Evolutionary conservation across 2,888 invertebrate species (phyloP).

Genomic region (Notodonta ziczac): DNA sequence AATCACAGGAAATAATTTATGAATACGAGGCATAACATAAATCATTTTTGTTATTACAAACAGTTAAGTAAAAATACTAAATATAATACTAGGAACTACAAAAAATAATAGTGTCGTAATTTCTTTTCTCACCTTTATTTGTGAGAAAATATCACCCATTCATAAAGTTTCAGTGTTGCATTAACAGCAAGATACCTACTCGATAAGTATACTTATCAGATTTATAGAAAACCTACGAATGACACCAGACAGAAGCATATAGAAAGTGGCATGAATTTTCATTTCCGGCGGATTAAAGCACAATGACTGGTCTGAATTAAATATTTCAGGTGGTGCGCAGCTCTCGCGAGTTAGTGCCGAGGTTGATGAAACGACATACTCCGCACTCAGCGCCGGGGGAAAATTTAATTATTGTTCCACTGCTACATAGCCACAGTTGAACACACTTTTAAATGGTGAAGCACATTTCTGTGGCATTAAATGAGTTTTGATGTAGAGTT

Average conservation of each 20-base stretch:
- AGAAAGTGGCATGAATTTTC: slow-evolving; percentile 53
- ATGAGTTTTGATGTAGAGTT: slow-evolving; percentile 68
- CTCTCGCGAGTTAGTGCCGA: slow-evolving; percentile 67
- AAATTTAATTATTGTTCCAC: slow-evolving; percentile 81
- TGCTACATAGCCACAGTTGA: slow-evolving; percentile 67
- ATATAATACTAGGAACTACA: too few relatives aligned
- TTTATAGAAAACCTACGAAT: not conserved
- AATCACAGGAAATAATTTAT: too few relatives aligned
- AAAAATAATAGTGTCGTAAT: too few relatives aligned
- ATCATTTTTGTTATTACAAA: too few relatives aligned
- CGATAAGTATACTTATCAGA: too few relatives aligned
- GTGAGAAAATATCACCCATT: too few relatives aligned
- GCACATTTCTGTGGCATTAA: slow-evolving; percentile 71
- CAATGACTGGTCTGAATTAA: slow-evolving; percentile 70
- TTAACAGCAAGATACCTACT: too few relatives aligned
- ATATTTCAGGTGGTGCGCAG: slow-evolving; percentile 75
- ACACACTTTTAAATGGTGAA: slow-evolving; percentile 75
- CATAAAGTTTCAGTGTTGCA: too few relatives aligned
- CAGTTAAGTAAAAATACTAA: too few relatives aligned
- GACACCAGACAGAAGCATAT: slow-evolving; percentile 18
- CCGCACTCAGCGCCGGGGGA: slow-evolving; percentile 67
- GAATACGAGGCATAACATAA: too few relatives aligned
- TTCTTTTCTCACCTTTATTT: too few relatives aligned
- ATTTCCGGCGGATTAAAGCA: slow-evolving; percentile 71
- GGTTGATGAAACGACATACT: slow-evolving; percentile 77